Conservation (phyloP, 2,797 vertebrate species). For the Sphenopsis melanotis region DNA sequence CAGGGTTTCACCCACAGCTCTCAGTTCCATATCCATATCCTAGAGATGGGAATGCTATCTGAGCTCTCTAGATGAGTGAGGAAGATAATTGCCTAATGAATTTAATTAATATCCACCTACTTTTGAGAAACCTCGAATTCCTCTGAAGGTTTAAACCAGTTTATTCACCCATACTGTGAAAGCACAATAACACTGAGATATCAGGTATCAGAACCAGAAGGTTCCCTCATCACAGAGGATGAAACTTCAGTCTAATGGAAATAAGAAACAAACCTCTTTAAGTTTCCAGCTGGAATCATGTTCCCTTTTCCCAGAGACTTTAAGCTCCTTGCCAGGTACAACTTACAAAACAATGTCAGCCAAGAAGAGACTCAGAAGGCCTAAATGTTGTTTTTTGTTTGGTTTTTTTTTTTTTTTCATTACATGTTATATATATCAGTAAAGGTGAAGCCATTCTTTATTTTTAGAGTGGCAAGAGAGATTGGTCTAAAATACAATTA, state of each 20-base stretch:
- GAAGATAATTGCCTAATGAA: background rate
- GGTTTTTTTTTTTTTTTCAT: background rate
- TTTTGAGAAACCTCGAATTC: background rate
- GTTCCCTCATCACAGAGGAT: background rate
- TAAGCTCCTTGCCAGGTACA: background rate
- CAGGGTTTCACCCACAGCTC: background rate
- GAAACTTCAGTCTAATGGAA: background rate
- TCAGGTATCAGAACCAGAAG: background rate
- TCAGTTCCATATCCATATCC: background rate
- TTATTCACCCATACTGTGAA: background rate
- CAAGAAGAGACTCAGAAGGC: background rate
- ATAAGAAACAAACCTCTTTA: background rate
- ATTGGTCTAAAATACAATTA: background rate
- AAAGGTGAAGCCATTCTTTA: background rate
- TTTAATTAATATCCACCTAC: background rate
- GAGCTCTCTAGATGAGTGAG: background rate
- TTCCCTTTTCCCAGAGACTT: background rate
- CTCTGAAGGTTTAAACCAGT: background rate
- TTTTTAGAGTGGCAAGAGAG: background rate
- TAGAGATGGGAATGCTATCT: background rate
- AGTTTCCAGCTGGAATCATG: background rate
- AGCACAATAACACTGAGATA: background rate
- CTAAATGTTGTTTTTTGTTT: background rate
- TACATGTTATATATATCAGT: background rate
- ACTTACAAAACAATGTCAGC: background rate